phyloP scores from a whole-genome alignment of 2,113 vertebrate genomes.

The Lutjanus erythropterus region DNA sequence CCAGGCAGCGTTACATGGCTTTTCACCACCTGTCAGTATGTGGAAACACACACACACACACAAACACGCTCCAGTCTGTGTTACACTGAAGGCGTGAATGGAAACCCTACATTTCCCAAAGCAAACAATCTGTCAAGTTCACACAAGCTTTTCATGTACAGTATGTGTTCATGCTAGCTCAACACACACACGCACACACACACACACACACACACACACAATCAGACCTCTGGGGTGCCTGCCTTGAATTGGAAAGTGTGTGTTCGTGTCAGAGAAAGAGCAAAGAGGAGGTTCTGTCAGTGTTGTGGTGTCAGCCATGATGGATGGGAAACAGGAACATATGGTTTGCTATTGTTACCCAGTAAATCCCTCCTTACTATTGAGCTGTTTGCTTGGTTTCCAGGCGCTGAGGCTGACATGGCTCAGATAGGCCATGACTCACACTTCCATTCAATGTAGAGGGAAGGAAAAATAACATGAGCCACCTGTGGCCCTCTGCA shows the following conservation, averaged over 20 bases:
- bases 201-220: background rate
- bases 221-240: background rate
- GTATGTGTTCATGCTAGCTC: slow-evolving; percentile 10
- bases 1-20: slow-evolving; percentile 20
- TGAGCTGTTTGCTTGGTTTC: slow-evolving; percentile 40
- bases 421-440: slow-evolving; percentile 25
- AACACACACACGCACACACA: slow-evolving; percentile 16
- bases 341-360: slow-evolving; percentile 50
- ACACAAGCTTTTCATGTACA: slow-evolving; percentile 27
- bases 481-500: slow-evolving; percentile 30
- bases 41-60: slow-evolving; percentile 11
- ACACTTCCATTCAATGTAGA: slow-evolving; percentile 14
- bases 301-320: slow-evolving; percentile 46
- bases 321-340: slow-evolving; percentile 57
- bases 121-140: slow-evolving; percentile 52
- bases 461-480: slow-evolving; percentile 26
- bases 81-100: slow-evolving; percentile 34
- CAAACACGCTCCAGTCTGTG: slow-evolving; percentile 3
- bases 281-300: slow-evolving; percentile 19
- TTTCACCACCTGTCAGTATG: slow-evolving; percentile 57
- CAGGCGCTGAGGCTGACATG: slow-evolving; percentile 32
- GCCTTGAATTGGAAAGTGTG: background rate
- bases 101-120: slow-evolving; percentile 36
- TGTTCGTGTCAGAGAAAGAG: slow-evolving; percentile 3
- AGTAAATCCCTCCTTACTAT: slow-evolving; percentile 30